Evolutionary conservation across 1,140 invertebrate species (phyloP).

Genomic region (Mya arenaria): DNA sequence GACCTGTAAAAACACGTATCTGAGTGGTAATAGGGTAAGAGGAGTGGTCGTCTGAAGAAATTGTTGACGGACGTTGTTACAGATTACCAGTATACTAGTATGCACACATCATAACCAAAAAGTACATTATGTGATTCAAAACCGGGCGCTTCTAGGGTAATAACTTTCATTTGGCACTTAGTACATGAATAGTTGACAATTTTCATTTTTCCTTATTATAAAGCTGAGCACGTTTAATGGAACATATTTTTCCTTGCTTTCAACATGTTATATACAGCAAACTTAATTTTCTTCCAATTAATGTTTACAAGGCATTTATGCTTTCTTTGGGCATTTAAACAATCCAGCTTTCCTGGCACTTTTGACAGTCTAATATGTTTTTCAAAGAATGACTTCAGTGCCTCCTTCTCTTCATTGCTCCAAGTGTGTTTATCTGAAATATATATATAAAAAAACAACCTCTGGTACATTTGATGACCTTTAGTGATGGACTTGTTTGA

Average conservation of each 20-base stretch:
- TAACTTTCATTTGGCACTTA: too few relatives aligned
- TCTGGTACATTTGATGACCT: slow-evolving; percentile 6
- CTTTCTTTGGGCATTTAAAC: slow-evolving; percentile 33
- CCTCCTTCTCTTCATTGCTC: slow-evolving; percentile 5
- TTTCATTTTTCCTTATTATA: too few relatives aligned
- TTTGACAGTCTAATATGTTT: slow-evolving; percentile 27
- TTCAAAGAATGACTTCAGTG: slow-evolving; percentile 18
- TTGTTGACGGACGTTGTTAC: too few relatives aligned
- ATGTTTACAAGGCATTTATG: slow-evolving; percentile 34
- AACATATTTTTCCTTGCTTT: slow-evolving; percentile 42
- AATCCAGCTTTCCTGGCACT: slow-evolving; percentile 37
- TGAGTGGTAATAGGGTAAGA: too few relatives aligned
- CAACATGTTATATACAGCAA: slow-evolving; percentile 39
- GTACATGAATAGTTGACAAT: too few relatives aligned
- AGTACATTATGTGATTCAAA: too few relatives aligned
- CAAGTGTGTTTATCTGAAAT: slow-evolving; percentile 45
- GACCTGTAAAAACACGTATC: too few relatives aligned
- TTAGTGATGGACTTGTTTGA: slow-evolving; percentile 19
- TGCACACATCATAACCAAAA: too few relatives aligned
- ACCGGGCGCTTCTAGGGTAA: too few relatives aligned
- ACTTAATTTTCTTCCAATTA: slow-evolving; percentile 39
- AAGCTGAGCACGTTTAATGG: slow-evolving; percentile 6
- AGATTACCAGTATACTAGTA: too few relatives aligned
- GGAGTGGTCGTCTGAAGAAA: too few relatives aligned
- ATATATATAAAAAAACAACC: background rate